phyloP scores from a whole-genome alignment of 2,113 vertebrate genomes.

The Empidonax alnorum region DNA sequence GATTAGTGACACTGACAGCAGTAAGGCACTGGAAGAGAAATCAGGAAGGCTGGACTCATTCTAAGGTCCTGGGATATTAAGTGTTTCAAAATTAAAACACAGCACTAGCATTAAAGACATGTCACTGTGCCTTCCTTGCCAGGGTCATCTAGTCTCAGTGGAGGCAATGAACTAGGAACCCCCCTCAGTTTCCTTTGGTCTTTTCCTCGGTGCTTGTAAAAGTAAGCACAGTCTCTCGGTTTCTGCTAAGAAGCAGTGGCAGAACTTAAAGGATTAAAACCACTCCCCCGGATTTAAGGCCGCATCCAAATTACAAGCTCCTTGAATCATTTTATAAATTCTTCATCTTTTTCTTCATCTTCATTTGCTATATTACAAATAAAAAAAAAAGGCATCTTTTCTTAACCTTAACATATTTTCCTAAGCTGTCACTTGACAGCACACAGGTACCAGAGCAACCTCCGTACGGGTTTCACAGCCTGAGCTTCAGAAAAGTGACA shows the following conservation, averaged over 20 bases:
- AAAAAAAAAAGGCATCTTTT: fast-evolving
- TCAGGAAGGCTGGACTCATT: not conserved
- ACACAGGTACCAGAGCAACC: not conserved
- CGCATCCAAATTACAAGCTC: not conserved
- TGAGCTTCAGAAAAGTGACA: not conserved
- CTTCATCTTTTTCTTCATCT: not conserved
- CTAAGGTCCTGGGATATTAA: not conserved
- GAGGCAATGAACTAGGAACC: not conserved
- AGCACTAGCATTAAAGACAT: not conserved
- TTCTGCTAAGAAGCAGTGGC: not conserved
- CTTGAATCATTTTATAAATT: not conserved
- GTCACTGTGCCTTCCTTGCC: not conserved
- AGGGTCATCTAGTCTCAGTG: not conserved
- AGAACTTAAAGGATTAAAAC: not conserved
- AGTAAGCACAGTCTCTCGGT: not conserved
- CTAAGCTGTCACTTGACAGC: not conserved
- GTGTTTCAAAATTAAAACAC: not conserved
- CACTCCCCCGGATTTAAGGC: not conserved
- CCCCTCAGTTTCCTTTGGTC: fast-evolving
- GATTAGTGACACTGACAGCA: not conserved
- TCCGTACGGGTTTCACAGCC: not conserved
- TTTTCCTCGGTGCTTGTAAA: not conserved
- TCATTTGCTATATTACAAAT: not conserved
- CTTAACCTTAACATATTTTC: not conserved
- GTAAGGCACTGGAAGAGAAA: not conserved